Evolutionary conservation across 1,140 invertebrate genomes (phyloP).

Genomic region (Brachionus calyciflorus): DNA sequence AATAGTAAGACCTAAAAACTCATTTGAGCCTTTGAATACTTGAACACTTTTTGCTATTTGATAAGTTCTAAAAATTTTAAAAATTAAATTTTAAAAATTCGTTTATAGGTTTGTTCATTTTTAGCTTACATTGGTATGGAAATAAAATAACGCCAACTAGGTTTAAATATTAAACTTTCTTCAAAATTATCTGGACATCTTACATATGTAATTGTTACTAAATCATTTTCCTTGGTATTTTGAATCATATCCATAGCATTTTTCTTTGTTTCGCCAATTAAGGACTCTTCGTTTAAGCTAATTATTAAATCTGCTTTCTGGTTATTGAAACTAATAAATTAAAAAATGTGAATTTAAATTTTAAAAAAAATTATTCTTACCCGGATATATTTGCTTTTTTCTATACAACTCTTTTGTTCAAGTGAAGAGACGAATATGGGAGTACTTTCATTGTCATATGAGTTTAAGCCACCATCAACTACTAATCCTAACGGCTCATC

Average conservation of each 20-base stretch:
- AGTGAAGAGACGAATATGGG: conserved; percentile 64
- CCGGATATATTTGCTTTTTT: conserved; percentile 61
- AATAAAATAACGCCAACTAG: conserved; percentile 63
- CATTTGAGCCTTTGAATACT: conserved; percentile 56
- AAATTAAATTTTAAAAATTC: neutral
- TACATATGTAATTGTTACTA: conserved; percentile 60
- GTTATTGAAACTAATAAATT: neutral
- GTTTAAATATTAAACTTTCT: conserved; percentile 61
- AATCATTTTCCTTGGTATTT: conserved; percentile 54
- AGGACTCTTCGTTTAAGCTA: conserved; percentile 60
- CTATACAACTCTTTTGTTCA: conserved; percentile 61
- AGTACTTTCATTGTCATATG: conserved; percentile 58
- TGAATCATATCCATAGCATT: conserved; percentile 62
- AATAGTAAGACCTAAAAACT: conserved; percentile 63
- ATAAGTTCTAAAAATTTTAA: conserved; percentile 55
- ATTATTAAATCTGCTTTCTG: conserved; percentile 64
- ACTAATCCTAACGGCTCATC: conserved; percentile 63
- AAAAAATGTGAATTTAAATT: neutral
- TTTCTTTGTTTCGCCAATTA: conserved; percentile 61
- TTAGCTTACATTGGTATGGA: conserved; percentile 41
- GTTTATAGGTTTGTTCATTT: neutral
- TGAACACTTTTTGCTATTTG: conserved; percentile 62
- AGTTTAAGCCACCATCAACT: conserved; percentile 62
- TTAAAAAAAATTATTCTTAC: conserved; percentile 51
- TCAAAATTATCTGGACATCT: conserved; percentile 61